Evolutionary conservation across 2,888 invertebrate genomes (phyloP).

Genomic region (Macrophya annulata): DNA sequence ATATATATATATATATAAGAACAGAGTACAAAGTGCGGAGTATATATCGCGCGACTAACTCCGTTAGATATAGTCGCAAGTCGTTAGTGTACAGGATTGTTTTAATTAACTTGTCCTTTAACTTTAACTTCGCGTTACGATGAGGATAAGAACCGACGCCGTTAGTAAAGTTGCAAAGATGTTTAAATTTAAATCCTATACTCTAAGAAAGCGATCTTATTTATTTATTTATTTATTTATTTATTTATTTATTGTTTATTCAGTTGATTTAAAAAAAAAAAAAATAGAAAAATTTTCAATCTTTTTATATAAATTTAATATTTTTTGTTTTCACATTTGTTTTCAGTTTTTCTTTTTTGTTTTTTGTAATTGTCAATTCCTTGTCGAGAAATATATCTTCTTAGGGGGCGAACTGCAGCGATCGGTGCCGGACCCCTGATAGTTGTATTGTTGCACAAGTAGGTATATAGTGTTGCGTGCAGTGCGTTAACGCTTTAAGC

Average conservation of each 20-base stretch:
- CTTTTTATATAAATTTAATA: too few species aligned
- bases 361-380: too few species aligned
- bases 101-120: conserved; percentile 40
- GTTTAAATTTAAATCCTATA: too few species aligned
- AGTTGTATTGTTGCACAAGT: conserved; percentile 7
- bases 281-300: too few species aligned
- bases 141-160: not conserved
- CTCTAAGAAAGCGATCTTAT: not conserved
- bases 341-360: too few species aligned
- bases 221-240: not conserved
- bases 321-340: too few species aligned
- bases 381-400: too few species aligned
- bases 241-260: not conserved
- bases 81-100: conserved; percentile 6
- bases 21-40: not conserved
- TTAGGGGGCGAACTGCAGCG: too few species aligned
- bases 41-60: conserved; percentile 27
- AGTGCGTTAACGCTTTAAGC: conserved; percentile 27
- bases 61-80: conserved; percentile 22
- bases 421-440: too few species aligned
- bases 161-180: not conserved
- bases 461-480: not conserved
- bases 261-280: too few species aligned
- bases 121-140: not conserved
- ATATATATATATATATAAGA: not conserved